Percentiles rank a stretch among this genome's conserved stretches.
These are phyloP conservation scores for Aphidius gifuensis DNA, from an alignment of 1,140 invertebrate genomes.

Conservation along the genomic window DNA sequence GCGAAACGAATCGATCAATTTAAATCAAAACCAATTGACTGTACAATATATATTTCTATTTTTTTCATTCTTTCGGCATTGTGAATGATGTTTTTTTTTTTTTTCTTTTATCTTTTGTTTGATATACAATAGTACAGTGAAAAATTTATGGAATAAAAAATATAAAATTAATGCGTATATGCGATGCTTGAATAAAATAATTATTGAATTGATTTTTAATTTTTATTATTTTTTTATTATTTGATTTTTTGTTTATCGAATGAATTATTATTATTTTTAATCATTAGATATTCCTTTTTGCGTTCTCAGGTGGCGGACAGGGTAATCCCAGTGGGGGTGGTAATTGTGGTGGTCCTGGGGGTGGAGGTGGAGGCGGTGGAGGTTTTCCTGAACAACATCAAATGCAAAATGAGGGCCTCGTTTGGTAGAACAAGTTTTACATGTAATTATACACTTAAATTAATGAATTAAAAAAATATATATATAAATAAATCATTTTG, in stretches of 20 bases:
- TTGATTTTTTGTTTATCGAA: background rate
- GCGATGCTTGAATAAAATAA: background rate
- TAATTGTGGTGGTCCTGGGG: slow-evolving; percentile 49
- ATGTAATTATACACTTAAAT: slow-evolving; percentile 41
- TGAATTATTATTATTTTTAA: slow-evolving; percentile 5
- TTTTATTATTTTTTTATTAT: background rate
- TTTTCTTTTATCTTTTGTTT: too few relatives aligned
- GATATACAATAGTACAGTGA: too few relatives aligned
- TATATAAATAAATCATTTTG: slow-evolving; percentile 18
- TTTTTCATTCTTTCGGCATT: too few relatives aligned
- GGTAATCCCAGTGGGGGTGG: slow-evolving; percentile 51
- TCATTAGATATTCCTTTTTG: background rate
- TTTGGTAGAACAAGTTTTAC: slow-evolving; percentile 62
- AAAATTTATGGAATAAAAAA: too few relatives aligned
- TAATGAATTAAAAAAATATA: background rate
- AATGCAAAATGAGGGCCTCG: slow-evolving; percentile 69
- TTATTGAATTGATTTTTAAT: slow-evolving; percentile 9
- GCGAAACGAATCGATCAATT: too few relatives aligned
- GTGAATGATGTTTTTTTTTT: too few relatives aligned
- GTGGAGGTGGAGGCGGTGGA: slow-evolving; percentile 55
- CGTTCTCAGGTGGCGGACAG: slow-evolving; percentile 49
- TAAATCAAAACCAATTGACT: too few relatives aligned
- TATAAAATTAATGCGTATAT: too few relatives aligned
- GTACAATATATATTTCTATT: too few relatives aligned
- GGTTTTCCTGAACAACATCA: slow-evolving; percentile 70